Evolutionary conservation across 1,140 invertebrate genomes (phyloP).

Genomic region (Eriocheir sinensis): DNA sequence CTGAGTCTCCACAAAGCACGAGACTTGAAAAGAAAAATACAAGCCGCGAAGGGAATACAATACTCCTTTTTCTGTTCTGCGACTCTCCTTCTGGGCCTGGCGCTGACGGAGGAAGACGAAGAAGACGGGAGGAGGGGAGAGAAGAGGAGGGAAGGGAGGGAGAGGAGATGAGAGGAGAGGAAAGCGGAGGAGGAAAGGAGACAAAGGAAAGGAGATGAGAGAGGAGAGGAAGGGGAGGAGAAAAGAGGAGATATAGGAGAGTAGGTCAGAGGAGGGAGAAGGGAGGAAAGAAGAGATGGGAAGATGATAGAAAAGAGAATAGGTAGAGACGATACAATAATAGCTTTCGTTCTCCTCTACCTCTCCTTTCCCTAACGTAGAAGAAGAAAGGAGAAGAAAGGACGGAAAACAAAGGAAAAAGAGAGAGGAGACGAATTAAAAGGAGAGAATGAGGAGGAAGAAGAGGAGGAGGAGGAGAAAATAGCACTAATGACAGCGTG

Average conservation of each 20-base stretch:
- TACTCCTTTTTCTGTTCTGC: background rate
- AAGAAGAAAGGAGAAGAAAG: no score
- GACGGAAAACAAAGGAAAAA: no score
- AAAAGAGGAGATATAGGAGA: background rate
- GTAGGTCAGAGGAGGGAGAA: background rate
- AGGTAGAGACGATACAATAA: no score
- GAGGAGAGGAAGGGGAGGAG: constrained; percentile 33
- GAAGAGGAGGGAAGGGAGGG: constrained; percentile 34
- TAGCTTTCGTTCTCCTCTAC: no score
- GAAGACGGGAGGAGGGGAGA: constrained; percentile 1
- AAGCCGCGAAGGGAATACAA: background rate
- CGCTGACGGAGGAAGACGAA: background rate
- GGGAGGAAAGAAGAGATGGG: background rate
- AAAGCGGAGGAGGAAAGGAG: no score
- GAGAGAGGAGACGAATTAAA: no score
- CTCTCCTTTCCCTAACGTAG: no score
- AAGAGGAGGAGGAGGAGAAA: background rate
- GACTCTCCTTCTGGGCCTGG: background rate
- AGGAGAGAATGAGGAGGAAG: no score
- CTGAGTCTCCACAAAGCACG: background rate
- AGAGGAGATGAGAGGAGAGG: background rate
- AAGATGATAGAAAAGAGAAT: no score
- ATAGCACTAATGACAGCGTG: background rate
- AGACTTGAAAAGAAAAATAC: background rate
- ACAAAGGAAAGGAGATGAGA: background rate